Percentiles rank a stretch among this genome's conserved stretches.
phyloP scores from a whole-genome alignment of 2,113 vertebrate species.

The Passer montanus region DNA sequence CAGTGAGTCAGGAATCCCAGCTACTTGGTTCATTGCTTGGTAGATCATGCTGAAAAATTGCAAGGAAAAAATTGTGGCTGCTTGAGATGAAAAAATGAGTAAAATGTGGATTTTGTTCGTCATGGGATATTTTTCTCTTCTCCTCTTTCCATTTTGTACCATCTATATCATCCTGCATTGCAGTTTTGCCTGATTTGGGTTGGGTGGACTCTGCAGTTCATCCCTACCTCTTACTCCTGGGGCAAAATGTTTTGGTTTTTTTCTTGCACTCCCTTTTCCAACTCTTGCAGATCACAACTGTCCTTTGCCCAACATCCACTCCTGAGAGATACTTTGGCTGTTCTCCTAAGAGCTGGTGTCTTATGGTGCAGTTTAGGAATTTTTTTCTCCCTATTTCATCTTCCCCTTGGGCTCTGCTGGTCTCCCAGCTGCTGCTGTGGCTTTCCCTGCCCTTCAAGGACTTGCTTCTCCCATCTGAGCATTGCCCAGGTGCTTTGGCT shows the following conservation, averaged over 20 bases:
- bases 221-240: not conserved
- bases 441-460: not conserved
- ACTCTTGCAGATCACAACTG: not conserved
- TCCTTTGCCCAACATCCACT: not conserved
- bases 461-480: not conserved
- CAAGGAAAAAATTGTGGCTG: not conserved
- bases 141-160: not conserved
- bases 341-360: not conserved
- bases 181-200: not conserved
- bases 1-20: constrained; percentile 39
- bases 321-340: not conserved
- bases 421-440: not conserved
- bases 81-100: not conserved
- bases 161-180: not conserved
- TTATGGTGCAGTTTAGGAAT: not conserved
- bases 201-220: not conserved
- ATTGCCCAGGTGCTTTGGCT: not conserved
- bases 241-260: not conserved
- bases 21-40: not conserved
- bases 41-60: constrained; percentile 5
- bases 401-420: not conserved
- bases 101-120: not conserved
- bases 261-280: not conserved
- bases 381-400: not conserved
- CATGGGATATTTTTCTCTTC: not conserved